phyloP scores from a whole-genome alignment of 2,113 vertebrate species.

The Mesoclemmys tuberculata region DNA sequence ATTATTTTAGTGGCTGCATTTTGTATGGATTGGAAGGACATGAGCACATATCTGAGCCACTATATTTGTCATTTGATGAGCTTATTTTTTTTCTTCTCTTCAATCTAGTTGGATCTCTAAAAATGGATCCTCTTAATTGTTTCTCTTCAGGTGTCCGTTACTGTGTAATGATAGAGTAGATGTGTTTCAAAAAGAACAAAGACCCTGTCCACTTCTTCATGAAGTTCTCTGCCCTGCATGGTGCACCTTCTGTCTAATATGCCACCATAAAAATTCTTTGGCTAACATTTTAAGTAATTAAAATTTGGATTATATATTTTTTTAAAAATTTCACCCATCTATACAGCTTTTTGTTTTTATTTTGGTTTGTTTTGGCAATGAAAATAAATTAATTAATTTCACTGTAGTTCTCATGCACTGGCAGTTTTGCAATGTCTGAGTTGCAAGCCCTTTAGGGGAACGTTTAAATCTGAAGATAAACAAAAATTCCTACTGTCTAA shows the following conservation, averaged over 20 bases:
- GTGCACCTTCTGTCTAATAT: background rate
- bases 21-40: background rate
- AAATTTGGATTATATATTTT: background rate
- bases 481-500: slow-evolving; percentile 23
- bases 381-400: background rate
- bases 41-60: background rate
- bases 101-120: background rate
- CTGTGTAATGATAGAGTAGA: background rate
- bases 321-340: background rate
- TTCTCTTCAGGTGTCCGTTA: background rate
- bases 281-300: background rate
- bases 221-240: background rate
- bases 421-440: slow-evolving; percentile 18
- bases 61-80: fast-evolving
- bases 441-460: slow-evolving; percentile 32
- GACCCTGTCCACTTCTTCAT: background rate
- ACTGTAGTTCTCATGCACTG: background rate
- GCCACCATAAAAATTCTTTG: background rate
- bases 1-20: background rate
- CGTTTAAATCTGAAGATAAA: background rate
- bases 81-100: background rate
- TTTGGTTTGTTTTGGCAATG: background rate
- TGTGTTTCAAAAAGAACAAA: background rate
- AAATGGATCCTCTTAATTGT: background rate
- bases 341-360: slow-evolving; percentile 5